Base-by-base conservation (phyloP, 1,140 invertebrate species). In the Luehdorfia chinensis region DNA sequence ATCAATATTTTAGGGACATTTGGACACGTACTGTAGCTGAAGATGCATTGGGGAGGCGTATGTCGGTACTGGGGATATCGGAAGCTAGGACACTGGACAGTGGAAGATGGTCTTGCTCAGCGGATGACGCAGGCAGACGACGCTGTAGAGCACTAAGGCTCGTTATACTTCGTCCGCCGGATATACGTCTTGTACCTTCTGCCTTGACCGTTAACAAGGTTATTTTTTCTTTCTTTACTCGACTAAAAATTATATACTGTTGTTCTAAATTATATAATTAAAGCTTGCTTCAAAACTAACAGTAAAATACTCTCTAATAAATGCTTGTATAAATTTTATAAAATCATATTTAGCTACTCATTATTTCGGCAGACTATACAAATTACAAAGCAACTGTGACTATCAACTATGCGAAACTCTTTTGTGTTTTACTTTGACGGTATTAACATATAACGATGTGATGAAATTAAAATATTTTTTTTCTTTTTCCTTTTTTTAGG, bases 191-290 rank as follows among this genome's bases (percentile, higher is more conserved):
- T 7, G 88, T 91, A 37, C 94, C 94, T 0, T 92, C 93, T 67
- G 93, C 92, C 43, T 87, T 92, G 0, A 94, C 93, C 7, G 87
- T 94, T 27, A 89, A 90, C 57, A 93, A 92, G 88, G 92, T 93
- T 46, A 45, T 25, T 16, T 18, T 7, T 43, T 16, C 2, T 2
- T 16, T 3, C 5, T 52, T 23, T 6, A n/a, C n/a, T n/a, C n/a
- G n/a, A n/a, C n/a, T 23, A 2, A 1, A 23, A 23, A 23, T 1
- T 8, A 23, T 23, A 6, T 23, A 4, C 2, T 23, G 5, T 23
- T 23, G 8, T 23, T 23, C n/a, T 23, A 6, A 23, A 4, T 8
- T 23, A 6, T 8, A 23, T 23, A 23, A 23, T 4, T 23, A 0
- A 23, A 4, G 1, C n/a, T n/a, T n/a, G n/a, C n/a, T n/a, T n/a